phyloP scores from a whole-genome alignment of 2,113 vertebrate species.

The Martes martes region DNA sequence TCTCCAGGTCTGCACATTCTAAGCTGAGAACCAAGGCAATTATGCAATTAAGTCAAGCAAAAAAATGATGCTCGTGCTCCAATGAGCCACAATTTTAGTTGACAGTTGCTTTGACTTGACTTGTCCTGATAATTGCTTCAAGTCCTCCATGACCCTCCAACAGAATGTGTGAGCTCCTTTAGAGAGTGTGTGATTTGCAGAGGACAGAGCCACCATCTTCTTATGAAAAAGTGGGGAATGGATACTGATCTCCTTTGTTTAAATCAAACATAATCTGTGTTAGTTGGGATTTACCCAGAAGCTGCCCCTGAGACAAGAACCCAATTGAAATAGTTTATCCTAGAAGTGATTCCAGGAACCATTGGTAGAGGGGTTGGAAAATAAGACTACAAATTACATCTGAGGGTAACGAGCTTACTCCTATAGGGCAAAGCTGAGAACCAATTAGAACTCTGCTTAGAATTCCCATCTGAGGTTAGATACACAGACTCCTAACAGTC shows the following conservation, averaged over 20 bases:
- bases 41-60: constrained; percentile 63
- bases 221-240: neutral
- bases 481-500: neutral
- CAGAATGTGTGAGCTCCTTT: neutral
- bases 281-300: neutral
- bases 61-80: constrained; percentile 6
- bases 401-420: neutral
- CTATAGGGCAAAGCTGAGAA: neutral
- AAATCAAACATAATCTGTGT: neutral
- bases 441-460: neutral
- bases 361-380: neutral
- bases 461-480: neutral
- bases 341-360: neutral
- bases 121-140: constrained; percentile 60
- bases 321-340: neutral
- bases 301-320: neutral
- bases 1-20: constrained; percentile 1
- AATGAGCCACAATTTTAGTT: constrained; percentile 31
- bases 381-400: neutral
- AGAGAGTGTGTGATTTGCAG: neutral
- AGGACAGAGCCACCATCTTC: neutral
- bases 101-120: constrained; percentile 54
- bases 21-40: constrained; percentile 56
- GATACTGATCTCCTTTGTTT: neutral
- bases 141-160: neutral